Evolutionary conservation across 2,113 vertebrate genomes (phyloP).

Genomic region (Archilochus colubris): DNA sequence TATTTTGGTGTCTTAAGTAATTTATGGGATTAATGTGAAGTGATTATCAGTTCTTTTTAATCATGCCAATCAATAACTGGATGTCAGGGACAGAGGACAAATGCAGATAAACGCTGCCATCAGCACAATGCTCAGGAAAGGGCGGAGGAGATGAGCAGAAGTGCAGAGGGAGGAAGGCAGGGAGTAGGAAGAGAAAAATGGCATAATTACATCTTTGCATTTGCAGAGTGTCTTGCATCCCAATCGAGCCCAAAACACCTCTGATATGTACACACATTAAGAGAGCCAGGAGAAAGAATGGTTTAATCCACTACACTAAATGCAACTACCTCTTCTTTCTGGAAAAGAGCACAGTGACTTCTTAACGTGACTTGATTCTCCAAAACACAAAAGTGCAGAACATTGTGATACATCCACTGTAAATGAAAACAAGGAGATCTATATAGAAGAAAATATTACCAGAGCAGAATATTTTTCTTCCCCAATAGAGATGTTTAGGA

Average conservation of each 20-base stretch:
- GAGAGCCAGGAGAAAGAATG: neutral
- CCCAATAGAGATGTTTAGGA: too few relatives aligned
- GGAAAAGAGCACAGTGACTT: neutral
- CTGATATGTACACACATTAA: neutral
- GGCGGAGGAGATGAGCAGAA: conserved; percentile 18
- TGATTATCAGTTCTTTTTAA: conserved; percentile 80
- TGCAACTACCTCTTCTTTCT: neutral
- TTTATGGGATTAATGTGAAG: conserved; percentile 89
- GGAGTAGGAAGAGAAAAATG: conserved; percentile 56
- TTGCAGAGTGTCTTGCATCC: conserved; percentile 20
- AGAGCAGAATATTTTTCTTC: neutral
- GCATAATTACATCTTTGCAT: conserved; percentile 49
- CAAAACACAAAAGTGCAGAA: rapidly evolving
- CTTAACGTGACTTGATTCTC: neutral
- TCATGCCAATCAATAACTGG: conserved; percentile 72
- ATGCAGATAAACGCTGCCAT: conserved; percentile 74
- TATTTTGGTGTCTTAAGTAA: conserved; percentile 85
- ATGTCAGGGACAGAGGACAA: conserved; percentile 71
- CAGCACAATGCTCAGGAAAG: conserved; percentile 43
- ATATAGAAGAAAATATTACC: rapidly evolving
- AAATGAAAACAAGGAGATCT: neutral
- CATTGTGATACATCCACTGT: rapidly evolving
- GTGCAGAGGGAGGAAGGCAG: conserved; percentile 1
- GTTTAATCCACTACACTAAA: neutral
- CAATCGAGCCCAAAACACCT: neutral